A percentile compares a stretch with the other conserved stretches of the same genome.
Conservation (phyloP, 2,888 invertebrate genomes). For the Drosophila rubida region DNA sequence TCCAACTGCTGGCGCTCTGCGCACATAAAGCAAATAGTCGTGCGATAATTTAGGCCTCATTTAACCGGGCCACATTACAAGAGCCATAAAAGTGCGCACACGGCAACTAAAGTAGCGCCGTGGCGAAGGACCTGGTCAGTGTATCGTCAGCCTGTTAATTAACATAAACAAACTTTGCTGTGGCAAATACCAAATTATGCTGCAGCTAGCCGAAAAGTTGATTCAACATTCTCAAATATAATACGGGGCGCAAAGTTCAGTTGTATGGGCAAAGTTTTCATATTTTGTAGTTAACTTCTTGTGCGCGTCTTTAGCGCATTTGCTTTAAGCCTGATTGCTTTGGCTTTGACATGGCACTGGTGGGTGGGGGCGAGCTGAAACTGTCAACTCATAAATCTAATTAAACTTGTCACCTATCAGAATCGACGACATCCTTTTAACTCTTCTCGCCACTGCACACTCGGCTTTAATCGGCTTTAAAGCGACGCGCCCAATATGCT, state of each 20-base stretch:
- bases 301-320: not conserved
- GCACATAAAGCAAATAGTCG: slow-evolving; percentile 37
- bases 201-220: slow-evolving; percentile 16
- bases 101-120: not conserved
- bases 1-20: slow-evolving; percentile 15
- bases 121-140: not conserved
- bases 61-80: slow-evolving; percentile 33
- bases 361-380: not conserved
- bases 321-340: slow-evolving; percentile 9
- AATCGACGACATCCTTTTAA: slow-evolving; percentile 31
- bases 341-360: not conserved
- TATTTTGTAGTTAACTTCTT: slow-evolving; percentile 4
- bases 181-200: slow-evolving; percentile 25
- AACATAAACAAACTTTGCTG: slow-evolving; percentile 30
- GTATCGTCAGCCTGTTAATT: slow-evolving; percentile 33
- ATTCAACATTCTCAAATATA: slow-evolving; percentile 1
- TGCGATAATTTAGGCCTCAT: slow-evolving; percentile 51
- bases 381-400: slow-evolving; percentile 68
- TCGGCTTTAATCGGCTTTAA: slow-evolving; percentile 69
- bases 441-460: slow-evolving; percentile 1
- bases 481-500: slow-evolving; percentile 41
- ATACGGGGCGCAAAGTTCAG: not conserved
- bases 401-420: slow-evolving; percentile 68
- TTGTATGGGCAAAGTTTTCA: slow-evolving; percentile 6
- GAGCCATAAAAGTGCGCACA: slow-evolving; percentile 17